Conservation (phyloP, 2,888 invertebrate genomes). For the Lithophane semibrunnea region DNA sequence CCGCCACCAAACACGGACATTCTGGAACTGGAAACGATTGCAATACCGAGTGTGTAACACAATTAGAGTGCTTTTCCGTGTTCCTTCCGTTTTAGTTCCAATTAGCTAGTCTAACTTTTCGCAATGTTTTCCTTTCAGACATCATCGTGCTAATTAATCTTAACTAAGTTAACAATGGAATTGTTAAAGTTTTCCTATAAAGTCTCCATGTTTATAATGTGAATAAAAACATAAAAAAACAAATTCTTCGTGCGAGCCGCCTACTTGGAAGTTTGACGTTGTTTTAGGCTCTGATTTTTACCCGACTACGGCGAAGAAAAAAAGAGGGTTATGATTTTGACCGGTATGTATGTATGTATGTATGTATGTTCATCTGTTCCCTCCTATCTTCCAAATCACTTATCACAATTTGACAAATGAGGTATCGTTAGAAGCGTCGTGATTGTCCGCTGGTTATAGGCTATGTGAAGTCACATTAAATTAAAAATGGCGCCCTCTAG, state of each 20-base stretch:
- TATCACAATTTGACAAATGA: too few relatives aligned
- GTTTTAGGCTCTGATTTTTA: not conserved
- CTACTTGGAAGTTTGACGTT: not conserved
- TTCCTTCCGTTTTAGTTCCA: slow-evolving; percentile 17
- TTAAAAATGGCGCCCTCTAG: too few relatives aligned
- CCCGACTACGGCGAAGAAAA: too few relatives aligned
- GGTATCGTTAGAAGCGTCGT: too few relatives aligned
- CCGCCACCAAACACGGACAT: not conserved
- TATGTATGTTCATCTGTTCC: too few relatives aligned
- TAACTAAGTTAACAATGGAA: not conserved
- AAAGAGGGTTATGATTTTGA: too few relatives aligned
- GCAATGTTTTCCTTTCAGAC: slow-evolving; percentile 1
- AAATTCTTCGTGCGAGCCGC: not conserved
- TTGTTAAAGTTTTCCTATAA: not conserved
- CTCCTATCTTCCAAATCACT: too few relatives aligned
- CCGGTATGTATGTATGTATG: too few relatives aligned
- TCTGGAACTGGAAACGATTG: not conserved
- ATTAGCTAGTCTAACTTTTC: slow-evolving; percentile 28
- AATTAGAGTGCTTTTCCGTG: slow-evolving; percentile 31
- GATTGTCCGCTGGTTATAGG: too few relatives aligned
- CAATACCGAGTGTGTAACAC: not conserved
- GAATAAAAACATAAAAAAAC: not conserved
- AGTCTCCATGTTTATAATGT: not conserved
- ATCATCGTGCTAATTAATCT: slow-evolving; percentile 2
- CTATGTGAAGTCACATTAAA: too few relatives aligned